A percentile compares a stretch with the other conserved stretches of the same genome.
Evolutionary conservation across 1,140 invertebrate genomes (phyloP).

Genomic region (Philotrypesis tridentata): DNA sequence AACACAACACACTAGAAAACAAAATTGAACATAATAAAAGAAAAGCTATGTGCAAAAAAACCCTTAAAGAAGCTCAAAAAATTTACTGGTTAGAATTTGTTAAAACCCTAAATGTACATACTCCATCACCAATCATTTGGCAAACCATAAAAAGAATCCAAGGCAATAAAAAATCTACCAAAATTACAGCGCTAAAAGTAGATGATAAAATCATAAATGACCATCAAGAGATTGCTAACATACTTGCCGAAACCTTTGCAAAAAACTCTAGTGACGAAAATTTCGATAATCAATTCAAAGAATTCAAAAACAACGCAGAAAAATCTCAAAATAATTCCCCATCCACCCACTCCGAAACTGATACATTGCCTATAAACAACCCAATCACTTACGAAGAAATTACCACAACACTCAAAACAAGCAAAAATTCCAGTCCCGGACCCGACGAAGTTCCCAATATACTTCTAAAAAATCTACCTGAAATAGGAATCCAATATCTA

Average conservation of each 20-base stretch:
- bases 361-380: too few relatives aligned
- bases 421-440: slow-evolving; percentile 47
- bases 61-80: slow-evolving; percentile 37
- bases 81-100: slow-evolving; percentile 42
- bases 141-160: slow-evolving; percentile 42
- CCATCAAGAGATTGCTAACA: slow-evolving; percentile 50
- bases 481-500: slow-evolving; percentile 50
- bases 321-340: neutral
- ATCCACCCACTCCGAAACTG: too few relatives aligned
- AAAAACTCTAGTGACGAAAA: slow-evolving; percentile 58
- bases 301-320: neutral
- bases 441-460: slow-evolving; percentile 53
- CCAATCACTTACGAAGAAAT: slow-evolving; percentile 28
- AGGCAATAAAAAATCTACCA: slow-evolving; percentile 1
- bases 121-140: slow-evolving; percentile 4
- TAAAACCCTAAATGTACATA: slow-evolving; percentile 19
- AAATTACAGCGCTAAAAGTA: neutral
- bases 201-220: neutral
- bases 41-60: slow-evolving; percentile 49
- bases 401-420: neutral
- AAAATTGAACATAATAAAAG: slow-evolving; percentile 57
- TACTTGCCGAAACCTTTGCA: slow-evolving; percentile 55
- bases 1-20: slow-evolving; percentile 54
- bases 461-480: slow-evolving; percentile 57
- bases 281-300: slow-evolving; percentile 46